Evolutionary conservation across 2,113 vertebrate genomes (phyloP).

Genomic region (Chaenocephalus aceratus): DNA sequence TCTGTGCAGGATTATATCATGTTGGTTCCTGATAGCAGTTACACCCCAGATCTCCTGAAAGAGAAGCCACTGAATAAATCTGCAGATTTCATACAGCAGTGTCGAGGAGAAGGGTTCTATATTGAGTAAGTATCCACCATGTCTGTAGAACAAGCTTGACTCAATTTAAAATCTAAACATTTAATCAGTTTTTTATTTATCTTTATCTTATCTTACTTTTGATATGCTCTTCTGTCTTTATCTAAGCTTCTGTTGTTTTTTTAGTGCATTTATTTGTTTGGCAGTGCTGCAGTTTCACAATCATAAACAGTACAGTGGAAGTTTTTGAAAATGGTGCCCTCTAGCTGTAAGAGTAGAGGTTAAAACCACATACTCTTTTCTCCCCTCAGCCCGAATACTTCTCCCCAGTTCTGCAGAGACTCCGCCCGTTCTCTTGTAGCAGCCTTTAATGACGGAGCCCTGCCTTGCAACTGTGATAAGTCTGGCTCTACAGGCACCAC

Average conservation of each 20-base stretch:
- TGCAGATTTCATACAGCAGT: constrained; percentile 88
- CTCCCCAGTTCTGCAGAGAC: constrained; percentile 88
- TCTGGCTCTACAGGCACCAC: constrained; percentile 74
- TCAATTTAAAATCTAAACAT: background rate
- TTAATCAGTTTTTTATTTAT: background rate
- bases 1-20: constrained; percentile 88
- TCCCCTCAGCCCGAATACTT: constrained; percentile 80
- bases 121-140: constrained; percentile 87
- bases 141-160: constrained; percentile 9
- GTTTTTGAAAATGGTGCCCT: constrained; percentile 59
- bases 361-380: constrained; percentile 3
- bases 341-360: constrained; percentile 36
- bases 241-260: background rate
- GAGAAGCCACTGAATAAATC: constrained; percentile 89
- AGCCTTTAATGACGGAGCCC: constrained; percentile 88
- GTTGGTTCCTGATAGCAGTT: constrained; percentile 87
- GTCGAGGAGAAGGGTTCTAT: constrained; percentile 90
- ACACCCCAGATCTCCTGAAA: constrained; percentile 86
- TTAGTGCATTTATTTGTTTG: background rate
- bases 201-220: background rate
- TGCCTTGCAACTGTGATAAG: constrained; percentile 88
- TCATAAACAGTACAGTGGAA: background rate
- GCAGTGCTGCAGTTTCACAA: background rate
- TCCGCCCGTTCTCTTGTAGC: constrained; percentile 89
- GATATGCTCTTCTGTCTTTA: background rate